Evolutionary conservation across 2,888 invertebrate genomes (phyloP).

Genomic region (Epicampocera succincta): DNA sequence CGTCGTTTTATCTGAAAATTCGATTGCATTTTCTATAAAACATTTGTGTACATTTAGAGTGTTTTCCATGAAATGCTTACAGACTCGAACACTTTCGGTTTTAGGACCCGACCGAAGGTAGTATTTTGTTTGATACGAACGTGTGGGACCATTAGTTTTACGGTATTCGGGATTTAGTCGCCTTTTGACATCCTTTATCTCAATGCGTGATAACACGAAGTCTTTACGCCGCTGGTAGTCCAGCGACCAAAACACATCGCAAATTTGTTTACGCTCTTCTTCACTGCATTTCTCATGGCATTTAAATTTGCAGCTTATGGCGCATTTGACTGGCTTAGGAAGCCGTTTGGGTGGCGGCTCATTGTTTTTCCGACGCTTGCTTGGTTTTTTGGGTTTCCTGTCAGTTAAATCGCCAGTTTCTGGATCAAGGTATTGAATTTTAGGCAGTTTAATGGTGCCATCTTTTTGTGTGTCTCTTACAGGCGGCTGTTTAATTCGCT

Average conservation of each 20-base stretch:
- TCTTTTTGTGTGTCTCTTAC: background rate
- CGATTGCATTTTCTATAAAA: constrained; percentile 67
- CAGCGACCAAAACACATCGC: constrained; percentile 70
- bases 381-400: constrained; percentile 33
- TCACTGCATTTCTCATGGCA: constrained; percentile 69
- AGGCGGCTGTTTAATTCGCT: constrained; percentile 33
- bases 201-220: constrained; percentile 68
- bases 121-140: constrained; percentile 67
- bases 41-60: constrained; percentile 50
- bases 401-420: constrained; percentile 45
- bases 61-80: constrained; percentile 66
- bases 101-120: constrained; percentile 56
- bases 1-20: constrained; percentile 69
- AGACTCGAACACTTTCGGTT: constrained; percentile 70
- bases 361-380: constrained; percentile 45
- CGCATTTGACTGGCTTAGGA: constrained; percentile 70
- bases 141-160: constrained; percentile 65
- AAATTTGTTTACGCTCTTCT: constrained; percentile 69
- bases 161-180: constrained; percentile 66
- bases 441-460: constrained; percentile 2
- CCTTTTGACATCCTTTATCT: constrained; percentile 65
- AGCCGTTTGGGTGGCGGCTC: constrained; percentile 57
- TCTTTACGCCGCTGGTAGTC: constrained; percentile 71
- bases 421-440: constrained; percentile 48
- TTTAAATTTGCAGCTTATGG: constrained; percentile 65